Evolutionary conservation across 2,888 invertebrate species (phyloP), one percentile per base, ranked within the genome.

Genomic region (Diplolepis rosae): DNA sequence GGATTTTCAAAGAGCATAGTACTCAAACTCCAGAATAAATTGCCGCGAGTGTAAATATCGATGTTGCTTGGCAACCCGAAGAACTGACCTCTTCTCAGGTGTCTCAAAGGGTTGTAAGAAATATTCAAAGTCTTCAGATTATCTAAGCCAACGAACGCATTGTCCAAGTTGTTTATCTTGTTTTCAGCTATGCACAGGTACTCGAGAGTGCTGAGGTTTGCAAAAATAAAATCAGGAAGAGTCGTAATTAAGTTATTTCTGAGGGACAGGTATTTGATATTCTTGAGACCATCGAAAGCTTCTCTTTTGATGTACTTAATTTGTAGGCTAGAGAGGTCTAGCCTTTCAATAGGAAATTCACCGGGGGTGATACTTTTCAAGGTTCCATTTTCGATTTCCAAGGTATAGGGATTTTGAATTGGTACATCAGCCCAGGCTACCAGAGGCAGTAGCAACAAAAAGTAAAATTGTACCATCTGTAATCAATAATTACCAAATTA

Each of bases 141-240:
- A 27, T 79, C 75, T 35, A 85, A 45, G 2, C 82, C 83, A 5
- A 80, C 68, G 35, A 85, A 82, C 1, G 77, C 56, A n/a, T 79
- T 78, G 18, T 76, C 75, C 13, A 82, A 27, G 11, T 15, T 72
- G 28, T 24, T 39, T n/a, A 84, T 73, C 2, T 77, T 51, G 65
- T 84, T 84, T n/a, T 72, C 52, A 0, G 81, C 79, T 3, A 86
- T 51, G 1, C 76, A 80, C 4, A 86, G 65, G 4, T 56, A 61
- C 32, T 79, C 77, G 11, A 85, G 68, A 2, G 72, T 75, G 1
- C 76, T 78, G n/a, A 85, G 73, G 35, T 79, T 79, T 0, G 80
- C 76, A 66, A 85, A 86, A 1, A 83, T 68, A 51, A 78, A 77
- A 1, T 79, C 70, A 2, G 81, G 83, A 0, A 85, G 70, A 0